Conservation (phyloP, 2,888 invertebrate genomes). For the Amphipyra berbera region DNA sequence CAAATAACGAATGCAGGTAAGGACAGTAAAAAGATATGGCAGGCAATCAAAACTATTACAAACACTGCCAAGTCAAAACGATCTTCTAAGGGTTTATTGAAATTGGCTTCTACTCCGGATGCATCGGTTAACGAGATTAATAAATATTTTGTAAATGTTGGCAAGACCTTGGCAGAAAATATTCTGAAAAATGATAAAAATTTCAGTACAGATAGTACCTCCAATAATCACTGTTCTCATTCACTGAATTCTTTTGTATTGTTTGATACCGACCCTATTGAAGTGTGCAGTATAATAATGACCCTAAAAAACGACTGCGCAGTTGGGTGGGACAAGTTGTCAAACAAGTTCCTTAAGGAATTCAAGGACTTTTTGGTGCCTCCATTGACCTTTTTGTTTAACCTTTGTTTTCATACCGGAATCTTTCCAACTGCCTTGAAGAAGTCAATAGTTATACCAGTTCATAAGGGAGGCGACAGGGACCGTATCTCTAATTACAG, state of each 20-base stretch:
- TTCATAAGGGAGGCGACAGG: constrained; percentile 7
- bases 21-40: background rate
- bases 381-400: background rate
- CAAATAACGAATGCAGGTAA: background rate
- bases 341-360: background rate
- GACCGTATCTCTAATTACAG: constrained; percentile 9
- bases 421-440: background rate
- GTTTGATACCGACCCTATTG: background rate
- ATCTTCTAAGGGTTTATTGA: background rate
- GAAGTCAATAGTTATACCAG: background rate
- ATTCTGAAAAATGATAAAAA: no score
- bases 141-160: background rate
- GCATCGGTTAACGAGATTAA: background rate
- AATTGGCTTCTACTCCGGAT: background rate
- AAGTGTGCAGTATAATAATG: background rate
- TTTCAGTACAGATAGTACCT: background rate
- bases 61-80: background rate
- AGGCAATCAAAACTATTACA: background rate
- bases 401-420: background rate
- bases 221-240: background rate
- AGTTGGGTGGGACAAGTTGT: background rate
- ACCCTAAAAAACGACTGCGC: background rate
- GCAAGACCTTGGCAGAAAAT: background rate
- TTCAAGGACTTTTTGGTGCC: background rate
- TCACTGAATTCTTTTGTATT: background rate